These are phyloP conservation scores for Spinus pinus DNA, from an alignment of 2,797 vertebrate species.

Conservation along the genomic window DNA sequence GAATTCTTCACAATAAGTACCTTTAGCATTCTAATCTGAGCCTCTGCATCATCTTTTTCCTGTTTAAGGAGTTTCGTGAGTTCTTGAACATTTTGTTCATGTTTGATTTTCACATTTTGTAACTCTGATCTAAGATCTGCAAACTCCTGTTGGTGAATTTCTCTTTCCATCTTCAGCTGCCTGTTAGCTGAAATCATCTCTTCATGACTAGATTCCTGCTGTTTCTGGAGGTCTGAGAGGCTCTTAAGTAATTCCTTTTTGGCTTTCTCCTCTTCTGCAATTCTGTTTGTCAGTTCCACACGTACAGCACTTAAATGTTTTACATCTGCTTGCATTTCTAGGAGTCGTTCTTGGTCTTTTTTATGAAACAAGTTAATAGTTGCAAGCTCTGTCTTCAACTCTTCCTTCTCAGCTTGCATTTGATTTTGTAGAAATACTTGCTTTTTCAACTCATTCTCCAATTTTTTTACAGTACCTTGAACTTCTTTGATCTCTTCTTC, in stretches of 20 bases:
- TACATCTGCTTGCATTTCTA: slow-evolving; percentile 82
- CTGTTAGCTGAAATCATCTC: slow-evolving; percentile 76
- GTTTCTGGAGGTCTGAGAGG: slow-evolving; percentile 76
- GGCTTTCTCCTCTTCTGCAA: slow-evolving; percentile 81
- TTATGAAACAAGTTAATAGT: slow-evolving; percentile 70
- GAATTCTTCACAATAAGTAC: slow-evolving; percentile 69
- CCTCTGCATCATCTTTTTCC: slow-evolving; percentile 82
- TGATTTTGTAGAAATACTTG: slow-evolving; percentile 75
- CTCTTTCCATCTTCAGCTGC: slow-evolving; percentile 89
- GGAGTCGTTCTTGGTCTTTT: slow-evolving; percentile 77
- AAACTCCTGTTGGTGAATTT: slow-evolving; percentile 85
- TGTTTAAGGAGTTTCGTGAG: slow-evolving; percentile 75
- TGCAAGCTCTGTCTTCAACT: slow-evolving; percentile 76
- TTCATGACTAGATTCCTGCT: slow-evolving; percentile 73
- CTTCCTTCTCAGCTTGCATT: slow-evolving; percentile 80
- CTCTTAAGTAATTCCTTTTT: slow-evolving; percentile 77
- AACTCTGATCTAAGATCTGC: slow-evolving; percentile 71
- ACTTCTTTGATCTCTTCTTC: slow-evolving; percentile 84
- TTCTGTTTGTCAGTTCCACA: slow-evolving; percentile 78
- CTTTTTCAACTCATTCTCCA: slow-evolving; percentile 79
- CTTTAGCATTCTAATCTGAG: slow-evolving; percentile 80
- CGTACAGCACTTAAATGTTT: slow-evolving; percentile 80
- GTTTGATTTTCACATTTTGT: slow-evolving; percentile 75
- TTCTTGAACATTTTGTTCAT: slow-evolving; percentile 81
- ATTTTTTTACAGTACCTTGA: slow-evolving; percentile 71